Percentiles rank a stretch among this genome's conserved stretches.
Conservation (phyloP, 2,797 vertebrate species). For the Acipenser ruthenus region DNA sequence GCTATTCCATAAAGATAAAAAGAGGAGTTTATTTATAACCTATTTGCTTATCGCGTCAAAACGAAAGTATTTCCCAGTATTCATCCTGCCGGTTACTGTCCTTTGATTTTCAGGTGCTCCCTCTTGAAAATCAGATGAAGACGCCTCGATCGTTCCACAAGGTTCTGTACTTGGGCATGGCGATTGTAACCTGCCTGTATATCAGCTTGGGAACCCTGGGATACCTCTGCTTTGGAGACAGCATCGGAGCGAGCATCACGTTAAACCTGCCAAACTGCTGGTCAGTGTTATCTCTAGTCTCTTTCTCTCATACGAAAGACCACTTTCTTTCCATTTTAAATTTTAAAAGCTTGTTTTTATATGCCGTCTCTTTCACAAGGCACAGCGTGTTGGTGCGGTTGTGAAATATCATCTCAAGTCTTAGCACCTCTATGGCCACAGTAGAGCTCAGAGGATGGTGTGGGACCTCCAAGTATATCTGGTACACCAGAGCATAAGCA, state of each 20-base stretch:
- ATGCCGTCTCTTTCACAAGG: not conserved
- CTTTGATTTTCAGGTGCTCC: slow-evolving; percentile 69
- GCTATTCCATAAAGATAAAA: slow-evolving; percentile 25
- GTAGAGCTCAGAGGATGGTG: too few species aligned
- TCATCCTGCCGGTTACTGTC: not conserved
- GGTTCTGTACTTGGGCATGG: slow-evolving; percentile 82
- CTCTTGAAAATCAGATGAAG: slow-evolving; percentile 96
- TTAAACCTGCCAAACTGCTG: slow-evolving; percentile 94
- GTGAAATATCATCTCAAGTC: too few species aligned
- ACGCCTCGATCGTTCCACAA: slow-evolving; percentile 64
- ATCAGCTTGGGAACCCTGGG: slow-evolving; percentile 81
- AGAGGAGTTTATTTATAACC: slow-evolving; percentile 33
- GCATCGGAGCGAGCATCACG: slow-evolving; percentile 80
- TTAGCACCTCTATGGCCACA: too few species aligned
- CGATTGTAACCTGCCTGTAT: slow-evolving; percentile 74
- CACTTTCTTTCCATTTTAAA: too few species aligned
- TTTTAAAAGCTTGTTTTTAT: not conserved
- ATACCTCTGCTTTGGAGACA: slow-evolving; percentile 75
- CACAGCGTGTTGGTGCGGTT: not conserved
- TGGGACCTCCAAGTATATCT: too few species aligned
- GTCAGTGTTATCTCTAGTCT: slow-evolving; percentile 45
- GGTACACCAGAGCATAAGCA: too few species aligned
- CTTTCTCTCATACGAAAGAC: too few species aligned
- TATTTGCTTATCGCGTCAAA: slow-evolving; percentile 28
- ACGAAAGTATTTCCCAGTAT: not conserved